Percentiles rank a stretch among this genome's conserved stretches.
Conservation (phyloP, 2,797 vertebrate genomes). For the Harpagifer antarcticus region DNA sequence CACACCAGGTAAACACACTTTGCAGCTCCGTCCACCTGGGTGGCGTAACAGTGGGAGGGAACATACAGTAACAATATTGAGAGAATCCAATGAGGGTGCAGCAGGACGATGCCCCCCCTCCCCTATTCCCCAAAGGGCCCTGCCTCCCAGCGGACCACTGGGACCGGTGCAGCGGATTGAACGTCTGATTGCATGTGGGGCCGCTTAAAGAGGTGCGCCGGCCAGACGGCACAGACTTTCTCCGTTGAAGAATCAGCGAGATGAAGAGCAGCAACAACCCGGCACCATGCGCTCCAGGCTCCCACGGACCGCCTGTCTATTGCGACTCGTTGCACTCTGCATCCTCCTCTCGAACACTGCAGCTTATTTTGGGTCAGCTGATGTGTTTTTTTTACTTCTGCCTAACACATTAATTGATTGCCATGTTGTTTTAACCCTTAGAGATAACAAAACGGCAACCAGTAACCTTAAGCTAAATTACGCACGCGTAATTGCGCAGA, state of each 20-base stretch:
- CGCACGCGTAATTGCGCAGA: constrained; percentile 63
- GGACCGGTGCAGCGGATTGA: constrained; percentile 63
- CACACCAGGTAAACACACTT: constrained; percentile 40
- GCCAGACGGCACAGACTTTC: constrained; percentile 79
- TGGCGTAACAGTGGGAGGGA: constrained; percentile 72
- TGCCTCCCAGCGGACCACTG: constrained; percentile 73
- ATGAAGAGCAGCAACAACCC: constrained; percentile 88
- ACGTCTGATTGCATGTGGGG: constrained; percentile 66
- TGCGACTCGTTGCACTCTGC: constrained; percentile 87
- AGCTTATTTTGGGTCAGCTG: constrained; percentile 87
- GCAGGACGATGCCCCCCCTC: constrained; percentile 49
- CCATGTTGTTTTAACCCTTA: constrained; percentile 10
- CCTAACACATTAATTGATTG: not conserved
- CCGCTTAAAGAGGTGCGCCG: constrained; percentile 82
- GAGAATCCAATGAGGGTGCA: constrained; percentile 74
- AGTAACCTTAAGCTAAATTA: constrained; percentile 41
- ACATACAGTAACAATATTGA: constrained; percentile 54
- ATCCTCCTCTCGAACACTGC: constrained; percentile 85
- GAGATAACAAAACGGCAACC: not conserved
- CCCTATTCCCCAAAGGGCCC: constrained; percentile 44
- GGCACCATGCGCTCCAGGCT: constrained; percentile 92
- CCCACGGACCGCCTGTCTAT: constrained; percentile 86
- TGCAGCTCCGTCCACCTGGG: constrained; percentile 60
- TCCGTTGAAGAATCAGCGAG: constrained; percentile 85
- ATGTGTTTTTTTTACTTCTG: constrained; percentile 20